phyloP scores from a whole-genome alignment of 2,797 vertebrate species.

The Apogon talboti region DNA sequence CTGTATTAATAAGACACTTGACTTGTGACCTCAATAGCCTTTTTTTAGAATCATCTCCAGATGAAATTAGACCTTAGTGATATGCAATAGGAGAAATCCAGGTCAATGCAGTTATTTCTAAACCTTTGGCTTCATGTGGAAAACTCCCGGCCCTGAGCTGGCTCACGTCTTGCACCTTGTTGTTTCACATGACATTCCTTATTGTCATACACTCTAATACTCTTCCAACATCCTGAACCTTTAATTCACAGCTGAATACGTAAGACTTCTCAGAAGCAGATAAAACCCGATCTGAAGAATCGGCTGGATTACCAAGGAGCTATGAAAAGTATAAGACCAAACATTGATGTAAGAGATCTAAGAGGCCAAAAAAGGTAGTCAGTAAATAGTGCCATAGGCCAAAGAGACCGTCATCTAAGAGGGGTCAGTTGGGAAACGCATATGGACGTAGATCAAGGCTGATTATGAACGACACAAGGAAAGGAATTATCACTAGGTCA shows the following conservation, averaged over 20 bases:
- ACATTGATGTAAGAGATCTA: neutral
- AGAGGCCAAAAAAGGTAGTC: conserved; percentile 2
- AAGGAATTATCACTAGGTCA: conserved; percentile 19
- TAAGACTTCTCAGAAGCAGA: conserved; percentile 13
- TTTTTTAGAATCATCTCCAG: conserved; percentile 62
- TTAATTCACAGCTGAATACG: conserved; percentile 24
- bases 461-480: neutral
- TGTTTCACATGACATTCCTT: conserved; percentile 34
- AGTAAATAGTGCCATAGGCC: neutral
- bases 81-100: conserved; percentile 54
- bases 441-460: conserved; percentile 1
- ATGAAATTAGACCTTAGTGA: conserved; percentile 54
- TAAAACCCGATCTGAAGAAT: neutral
- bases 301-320: conserved; percentile 15
- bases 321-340: neutral
- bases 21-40: conserved; percentile 23
- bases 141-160: conserved; percentile 53
- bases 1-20: conserved; percentile 20
- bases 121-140: conserved; percentile 53
- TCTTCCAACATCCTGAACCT: conserved; percentile 35
- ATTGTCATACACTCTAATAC: conserved; percentile 21
- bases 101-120: conserved; percentile 61
- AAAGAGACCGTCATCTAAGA: neutral
- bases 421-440: neutral
- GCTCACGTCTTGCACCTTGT: conserved; percentile 26